phyloP scores from a whole-genome alignment of 2,797 vertebrate genomes.

The Lacerta bilineata region DNA sequence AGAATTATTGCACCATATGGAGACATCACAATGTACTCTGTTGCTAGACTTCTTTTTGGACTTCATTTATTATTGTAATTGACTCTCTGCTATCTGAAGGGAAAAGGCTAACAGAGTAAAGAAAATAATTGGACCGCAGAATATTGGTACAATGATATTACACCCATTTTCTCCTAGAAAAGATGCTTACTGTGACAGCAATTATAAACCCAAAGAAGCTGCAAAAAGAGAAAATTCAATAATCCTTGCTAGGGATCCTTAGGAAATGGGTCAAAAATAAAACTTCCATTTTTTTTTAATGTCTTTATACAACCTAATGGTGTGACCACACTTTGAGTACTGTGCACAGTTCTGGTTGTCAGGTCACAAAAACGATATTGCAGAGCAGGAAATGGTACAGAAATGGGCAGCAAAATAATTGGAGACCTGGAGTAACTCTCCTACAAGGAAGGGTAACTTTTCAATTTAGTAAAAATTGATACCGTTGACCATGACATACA shows the following conservation, averaged over 20 bases:
- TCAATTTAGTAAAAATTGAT: too few species aligned
- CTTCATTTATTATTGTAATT: constrained; percentile 56
- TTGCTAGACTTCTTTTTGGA: constrained; percentile 37
- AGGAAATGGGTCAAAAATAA: neutral
- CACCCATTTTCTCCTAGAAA: constrained; percentile 13
- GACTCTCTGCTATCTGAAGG: constrained; percentile 57
- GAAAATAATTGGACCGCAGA: constrained; percentile 31
- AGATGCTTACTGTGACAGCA: constrained; percentile 38
- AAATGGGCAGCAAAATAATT: too few species aligned
- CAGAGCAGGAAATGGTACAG: too few species aligned
- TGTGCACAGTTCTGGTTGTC: neutral
- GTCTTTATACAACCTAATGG: neutral
- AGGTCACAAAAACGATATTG: too few species aligned
- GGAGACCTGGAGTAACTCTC: too few species aligned
- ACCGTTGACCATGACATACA: too few species aligned
- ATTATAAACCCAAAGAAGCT: constrained; percentile 27
- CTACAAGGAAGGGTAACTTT: too few species aligned
- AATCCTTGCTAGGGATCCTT: neutral
- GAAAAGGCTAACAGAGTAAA: constrained; percentile 38
- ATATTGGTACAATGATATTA: constrained; percentile 12
- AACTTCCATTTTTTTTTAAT: neutral
- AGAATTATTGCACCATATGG: constrained; percentile 44
- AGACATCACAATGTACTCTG: constrained; percentile 28
- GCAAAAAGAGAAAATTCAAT: neutral
- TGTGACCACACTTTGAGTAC: neutral